Evolutionary conservation across 2,888 invertebrate genomes (phyloP), one percentile per base, ranked within the genome.

Genomic region (Tribolium freemani): DNA sequence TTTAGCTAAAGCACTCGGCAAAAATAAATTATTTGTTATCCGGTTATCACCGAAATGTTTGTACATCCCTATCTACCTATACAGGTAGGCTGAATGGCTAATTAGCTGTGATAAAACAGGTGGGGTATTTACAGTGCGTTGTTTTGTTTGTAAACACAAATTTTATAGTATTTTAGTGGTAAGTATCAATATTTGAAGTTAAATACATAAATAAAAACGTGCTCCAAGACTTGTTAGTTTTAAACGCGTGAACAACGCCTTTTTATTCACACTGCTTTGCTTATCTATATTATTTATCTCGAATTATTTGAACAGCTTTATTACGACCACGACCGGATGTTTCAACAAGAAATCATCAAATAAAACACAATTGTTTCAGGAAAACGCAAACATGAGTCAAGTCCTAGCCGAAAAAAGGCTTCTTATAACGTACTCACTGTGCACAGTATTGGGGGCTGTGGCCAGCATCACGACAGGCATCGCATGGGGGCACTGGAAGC

Each of bases 401-500:
- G 69, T 60, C 5, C 1, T 76, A 13, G 77, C 82, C 6, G 87
- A 87, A 76, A 85, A 83, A 74, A 66, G 77, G 69, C 75, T 87
- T 50, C 78, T 82, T 9, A 69, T 85, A 31, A 76, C 81, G 2
- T 87, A 86, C 74, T 72, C 82, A 20, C 44, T 86, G 50, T 80
- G 82, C 53, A 74, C 82, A 45, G 71, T 77, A 48, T 72, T 82
- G 57, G 86, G 85, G 6, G 81, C 83, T 11, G 81, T 79, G 20
- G 81, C 84, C 0, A 84, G 85, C 67, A 87, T 91, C 73, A 89
- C 90, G 54, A 83, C 88, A 31, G 92, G 90, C 2, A 88, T 93
- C 66, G 90, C 91, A 0, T 93, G 91, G 89, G 88, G 90, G 53
- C 92, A 93, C 82, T 93, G 93, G 93, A 88, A 89, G 54, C 87